Evolutionary conservation across 2,888 invertebrate species (phyloP).

Genomic region (Auanema sp.): DNA sequence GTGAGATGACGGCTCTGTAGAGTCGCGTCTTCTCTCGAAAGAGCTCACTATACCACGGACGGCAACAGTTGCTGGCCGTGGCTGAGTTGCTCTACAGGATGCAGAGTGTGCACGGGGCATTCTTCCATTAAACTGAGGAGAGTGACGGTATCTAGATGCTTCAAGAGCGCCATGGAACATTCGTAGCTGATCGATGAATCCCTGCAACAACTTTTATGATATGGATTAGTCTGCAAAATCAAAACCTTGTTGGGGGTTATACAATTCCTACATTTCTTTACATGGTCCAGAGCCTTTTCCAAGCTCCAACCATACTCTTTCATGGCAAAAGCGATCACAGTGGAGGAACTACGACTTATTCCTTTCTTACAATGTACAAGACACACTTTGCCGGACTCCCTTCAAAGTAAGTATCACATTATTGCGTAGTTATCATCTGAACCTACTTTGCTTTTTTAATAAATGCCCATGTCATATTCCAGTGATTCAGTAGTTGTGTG

Average conservation of each 20-base stretch:
- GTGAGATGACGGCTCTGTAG: constrained; percentile 16
- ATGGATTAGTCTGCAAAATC: background rate
- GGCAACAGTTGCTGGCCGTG: constrained; percentile 17
- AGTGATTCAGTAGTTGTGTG: constrained; percentile 91
- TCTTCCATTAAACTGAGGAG: constrained; percentile 23
- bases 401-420: constrained; percentile 14
- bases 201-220: constrained; percentile 66
- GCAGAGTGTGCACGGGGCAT: constrained; percentile 22
- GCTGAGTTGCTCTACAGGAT: constrained; percentile 9
- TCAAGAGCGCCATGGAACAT: constrained; percentile 93
- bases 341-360: constrained; percentile 93
- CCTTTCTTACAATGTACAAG: constrained; percentile 99
- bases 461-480: constrained; percentile 96
- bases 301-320: constrained; percentile 56
- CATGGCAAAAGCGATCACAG: constrained; percentile 75
- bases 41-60: constrained; percentile 25
- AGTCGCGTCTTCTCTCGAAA: constrained; percentile 19
- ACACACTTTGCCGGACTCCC: constrained; percentile 73
- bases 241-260: constrained; percentile 83
- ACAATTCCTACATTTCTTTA: constrained; percentile 85
- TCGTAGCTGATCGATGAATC: constrained; percentile 88
- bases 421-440: background rate
- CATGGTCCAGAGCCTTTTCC: constrained; percentile 81
- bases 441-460: constrained; percentile 81
- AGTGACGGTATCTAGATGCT: constrained; percentile 69